A percentile compares a stretch with the other conserved stretches of the same genome.
Evolutionary conservation across 2,888 invertebrate genomes (phyloP).

Genomic region (Pterobdella sp.): DNA sequence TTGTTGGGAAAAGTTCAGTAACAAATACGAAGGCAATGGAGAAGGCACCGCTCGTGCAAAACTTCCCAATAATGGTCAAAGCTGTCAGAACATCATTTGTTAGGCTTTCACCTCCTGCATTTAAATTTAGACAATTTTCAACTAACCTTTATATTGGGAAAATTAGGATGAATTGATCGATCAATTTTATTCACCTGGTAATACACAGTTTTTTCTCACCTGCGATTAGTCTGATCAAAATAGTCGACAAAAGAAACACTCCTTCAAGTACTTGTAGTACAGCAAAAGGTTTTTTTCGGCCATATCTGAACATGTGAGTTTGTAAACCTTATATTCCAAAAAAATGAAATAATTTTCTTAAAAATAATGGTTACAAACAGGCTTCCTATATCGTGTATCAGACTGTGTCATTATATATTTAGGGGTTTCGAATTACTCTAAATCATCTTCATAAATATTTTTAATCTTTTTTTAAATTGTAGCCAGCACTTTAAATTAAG

Average conservation of each 20-base stretch:
- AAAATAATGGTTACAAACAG: too few relatives aligned
- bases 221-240: slow-evolving; percentile 34
- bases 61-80: slow-evolving; percentile 42
- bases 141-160: too few relatives aligned
- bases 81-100: not conserved
- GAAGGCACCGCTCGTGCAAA: slow-evolving; percentile 48
- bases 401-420: too few relatives aligned
- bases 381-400: too few relatives aligned
- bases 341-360: too few relatives aligned
- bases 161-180: too few relatives aligned
- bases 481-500: too few relatives aligned
- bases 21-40: slow-evolving; percentile 46
- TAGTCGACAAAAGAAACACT: slow-evolving; percentile 38
- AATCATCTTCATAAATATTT: too few relatives aligned
- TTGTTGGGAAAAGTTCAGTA: slow-evolving; percentile 48
- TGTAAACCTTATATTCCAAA: too few relatives aligned
- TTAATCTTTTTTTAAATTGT: not conserved
- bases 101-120: not conserved
- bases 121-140: not conserved
- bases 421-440: too few relatives aligned
- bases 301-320: slow-evolving; percentile 32
- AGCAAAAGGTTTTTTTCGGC: slow-evolving; percentile 36
- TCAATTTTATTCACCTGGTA: too few relatives aligned
- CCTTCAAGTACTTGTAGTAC: slow-evolving; percentile 39
- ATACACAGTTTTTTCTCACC: too few relatives aligned